Conservation (phyloP, 2,113 vertebrate species). For the Rhineura floridana region DNA sequence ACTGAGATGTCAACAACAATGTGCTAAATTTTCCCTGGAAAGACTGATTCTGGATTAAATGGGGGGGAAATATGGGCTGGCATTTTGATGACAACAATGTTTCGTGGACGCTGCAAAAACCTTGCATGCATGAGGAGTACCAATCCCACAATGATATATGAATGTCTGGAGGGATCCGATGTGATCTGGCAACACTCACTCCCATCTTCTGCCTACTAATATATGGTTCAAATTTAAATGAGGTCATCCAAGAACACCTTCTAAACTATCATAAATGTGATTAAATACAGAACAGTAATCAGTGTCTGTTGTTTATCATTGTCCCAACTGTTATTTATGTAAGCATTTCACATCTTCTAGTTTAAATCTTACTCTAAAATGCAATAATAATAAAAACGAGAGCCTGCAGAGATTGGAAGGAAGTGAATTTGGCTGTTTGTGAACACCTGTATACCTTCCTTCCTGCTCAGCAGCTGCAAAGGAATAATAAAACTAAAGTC, state of each 20-base stretch:
- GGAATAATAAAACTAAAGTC: slow-evolving; percentile 25
- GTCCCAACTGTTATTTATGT: slow-evolving; percentile 7
- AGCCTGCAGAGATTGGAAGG: neutral
- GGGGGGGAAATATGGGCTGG: too few species aligned
- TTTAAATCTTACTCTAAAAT: neutral
- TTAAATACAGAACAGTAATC: slow-evolving; percentile 1
- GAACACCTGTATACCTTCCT: slow-evolving; percentile 24
- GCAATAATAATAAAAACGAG: neutral
- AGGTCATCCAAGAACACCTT: slow-evolving; percentile 1
- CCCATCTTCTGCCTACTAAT: neutral
- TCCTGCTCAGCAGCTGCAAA: slow-evolving; percentile 26
- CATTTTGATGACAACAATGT: too few species aligned
- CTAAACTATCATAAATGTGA: slow-evolving; percentile 11
- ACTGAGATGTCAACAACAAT: too few species aligned
- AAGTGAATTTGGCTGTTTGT: slow-evolving; percentile 3
- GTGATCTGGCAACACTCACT: slow-evolving; percentile 5
- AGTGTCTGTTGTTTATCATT: slow-evolving; percentile 6
- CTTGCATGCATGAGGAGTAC: too few species aligned
- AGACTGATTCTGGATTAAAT: too few species aligned
- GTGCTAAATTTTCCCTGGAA: too few species aligned
- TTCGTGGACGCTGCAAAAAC: too few species aligned
- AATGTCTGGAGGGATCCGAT: neutral
- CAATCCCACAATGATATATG: too few species aligned
- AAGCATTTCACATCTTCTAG: slow-evolving; percentile 1
- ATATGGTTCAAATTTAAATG: neutral